phyloP scores from a whole-genome alignment of 2,113 vertebrate genomes.

The Oryzias javanicus region DNA sequence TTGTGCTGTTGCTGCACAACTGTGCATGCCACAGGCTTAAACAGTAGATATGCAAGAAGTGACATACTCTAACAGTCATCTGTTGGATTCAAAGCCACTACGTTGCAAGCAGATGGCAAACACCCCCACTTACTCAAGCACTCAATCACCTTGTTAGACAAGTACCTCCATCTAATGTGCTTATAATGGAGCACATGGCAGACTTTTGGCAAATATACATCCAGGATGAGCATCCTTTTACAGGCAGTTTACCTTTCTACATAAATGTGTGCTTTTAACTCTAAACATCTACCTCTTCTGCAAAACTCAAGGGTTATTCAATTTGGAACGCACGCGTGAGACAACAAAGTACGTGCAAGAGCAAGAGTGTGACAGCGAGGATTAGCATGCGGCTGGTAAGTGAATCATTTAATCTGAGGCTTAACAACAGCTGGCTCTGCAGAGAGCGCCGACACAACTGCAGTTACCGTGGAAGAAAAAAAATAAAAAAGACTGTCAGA shows the following conservation, averaged over 20 bases:
- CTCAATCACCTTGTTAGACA: conserved; percentile 65
- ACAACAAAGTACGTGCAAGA: conserved; percentile 21
- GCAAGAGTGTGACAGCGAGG: conserved; percentile 52
- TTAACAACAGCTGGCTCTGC: conserved; percentile 65
- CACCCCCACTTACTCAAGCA: conserved; percentile 38
- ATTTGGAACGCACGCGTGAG: conserved; percentile 42
- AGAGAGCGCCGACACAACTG: conserved; percentile 43
- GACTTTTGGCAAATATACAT: conserved; percentile 31
- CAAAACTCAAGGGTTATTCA: conserved; percentile 56
- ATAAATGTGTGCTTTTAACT: conserved; percentile 39
- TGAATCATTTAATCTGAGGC: conserved; percentile 68
- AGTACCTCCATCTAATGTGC: conserved; percentile 58
- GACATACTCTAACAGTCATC: conserved; percentile 34
- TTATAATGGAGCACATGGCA: conserved; percentile 60
- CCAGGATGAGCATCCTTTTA: conserved; percentile 34
- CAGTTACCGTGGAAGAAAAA: conserved; percentile 12
- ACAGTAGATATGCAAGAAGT: conserved; percentile 2
- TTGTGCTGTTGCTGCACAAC: neutral
- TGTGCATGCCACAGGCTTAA: neutral
- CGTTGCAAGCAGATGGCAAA: conserved; percentile 56
- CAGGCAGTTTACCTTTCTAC: conserved; percentile 23
- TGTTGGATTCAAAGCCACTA: conserved; percentile 40
- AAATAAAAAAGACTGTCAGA: conserved; percentile 1
- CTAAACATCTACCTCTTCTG: conserved; percentile 28
- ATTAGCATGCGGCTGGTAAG: conserved; percentile 66